Evolutionary conservation across 1,140 invertebrate genomes (phyloP).

Genomic region (Pollicipes pollicipes): DNA sequence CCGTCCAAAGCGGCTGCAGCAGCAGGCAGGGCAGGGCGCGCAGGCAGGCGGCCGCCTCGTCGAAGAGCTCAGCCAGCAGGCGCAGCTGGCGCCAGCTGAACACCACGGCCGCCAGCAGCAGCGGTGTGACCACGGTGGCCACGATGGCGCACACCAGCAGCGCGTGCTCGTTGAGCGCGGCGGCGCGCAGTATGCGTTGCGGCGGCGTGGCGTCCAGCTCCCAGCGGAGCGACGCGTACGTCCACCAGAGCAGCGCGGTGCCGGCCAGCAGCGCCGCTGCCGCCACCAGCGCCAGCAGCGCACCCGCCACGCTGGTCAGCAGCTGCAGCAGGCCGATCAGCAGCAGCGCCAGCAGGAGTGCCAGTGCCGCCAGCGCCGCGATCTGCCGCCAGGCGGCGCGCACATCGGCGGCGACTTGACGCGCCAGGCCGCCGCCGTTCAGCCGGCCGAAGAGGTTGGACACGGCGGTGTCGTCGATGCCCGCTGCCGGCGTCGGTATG

Average conservation of each 20-base stretch:
- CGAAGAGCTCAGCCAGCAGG: constrained; percentile 61
- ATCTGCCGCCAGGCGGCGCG: neutral
- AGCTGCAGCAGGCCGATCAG: neutral
- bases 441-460: neutral
- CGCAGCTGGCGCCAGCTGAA: constrained; percentile 53
- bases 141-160: constrained; percentile 67
- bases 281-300: constrained; percentile 54
- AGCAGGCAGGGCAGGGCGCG: constrained; percentile 64
- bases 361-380: neutral
- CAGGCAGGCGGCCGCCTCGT: constrained; percentile 69
- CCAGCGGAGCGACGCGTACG: constrained; percentile 55
- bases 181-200: constrained; percentile 45
- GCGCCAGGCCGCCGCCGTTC: neutral
- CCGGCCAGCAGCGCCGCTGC: constrained; percentile 32
- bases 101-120: constrained; percentile 50
- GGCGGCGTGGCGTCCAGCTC: constrained; percentile 43
- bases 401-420: neutral
- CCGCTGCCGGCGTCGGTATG: neutral
- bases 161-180: constrained; percentile 64
- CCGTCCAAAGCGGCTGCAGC: constrained; percentile 71
- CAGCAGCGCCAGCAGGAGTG: neutral
- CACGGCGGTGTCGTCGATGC: neutral
- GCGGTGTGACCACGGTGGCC: constrained; percentile 65
- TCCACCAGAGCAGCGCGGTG: constrained; percentile 70
- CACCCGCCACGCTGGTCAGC: constrained; percentile 38